Evolutionary conservation across 2,888 invertebrate species (phyloP), one percentile per base, ranked within the genome.

Genomic region (Folsomia manolachei): DNA sequence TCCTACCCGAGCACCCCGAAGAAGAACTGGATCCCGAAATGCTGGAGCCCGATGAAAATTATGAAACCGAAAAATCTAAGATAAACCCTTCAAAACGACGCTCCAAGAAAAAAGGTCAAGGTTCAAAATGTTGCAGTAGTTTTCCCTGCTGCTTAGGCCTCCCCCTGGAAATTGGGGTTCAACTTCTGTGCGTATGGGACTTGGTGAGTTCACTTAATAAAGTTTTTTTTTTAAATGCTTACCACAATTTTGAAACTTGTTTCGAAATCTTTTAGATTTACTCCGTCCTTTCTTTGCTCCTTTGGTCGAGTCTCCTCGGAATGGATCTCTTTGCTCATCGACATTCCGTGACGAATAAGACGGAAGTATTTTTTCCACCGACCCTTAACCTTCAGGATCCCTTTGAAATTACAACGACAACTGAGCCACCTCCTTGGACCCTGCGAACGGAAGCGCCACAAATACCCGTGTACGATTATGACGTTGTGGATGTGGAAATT

Each of bases 101-200:
- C 39, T 9, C 39, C 4, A 39, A 39, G 39, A 4, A 14, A 14
- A 39, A 39, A 39, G 39, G 39, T n/a, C n/a, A n/a, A n/a, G n/a
- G n/a, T n/a, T n/a, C n/a, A n/a, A 39, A 39, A 39, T 39, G 39
- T 4, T 39, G 39, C 39, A 39, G 14, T 39, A 39, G n/a, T 56
- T 56, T 56, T 56, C 56, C 56, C 7, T 56, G 56, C 56, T 56
- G 56, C n/a, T 56, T 56, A 21, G 19, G 19, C 4, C 56, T 56
- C 56, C 56, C 56, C 4, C n/a, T 56, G 21, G 56, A 56, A 56
- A 56, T 56, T 56, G 56, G 56, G 21, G n/a, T 56, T 18, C 56
- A 56, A 21, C 7, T 56, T 14, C 7, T 56, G 19, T 19, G 19
- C 21, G 21, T 56, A 14, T 19, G 7, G 18, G 56, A 56, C 56